Percentiles rank a stretch among this genome's conserved stretches.
These are phyloP conservation scores for Scelioninae gen. 2 DNA, from an alignment of 2,888 invertebrate species.

Conservation along the genomic window DNA sequence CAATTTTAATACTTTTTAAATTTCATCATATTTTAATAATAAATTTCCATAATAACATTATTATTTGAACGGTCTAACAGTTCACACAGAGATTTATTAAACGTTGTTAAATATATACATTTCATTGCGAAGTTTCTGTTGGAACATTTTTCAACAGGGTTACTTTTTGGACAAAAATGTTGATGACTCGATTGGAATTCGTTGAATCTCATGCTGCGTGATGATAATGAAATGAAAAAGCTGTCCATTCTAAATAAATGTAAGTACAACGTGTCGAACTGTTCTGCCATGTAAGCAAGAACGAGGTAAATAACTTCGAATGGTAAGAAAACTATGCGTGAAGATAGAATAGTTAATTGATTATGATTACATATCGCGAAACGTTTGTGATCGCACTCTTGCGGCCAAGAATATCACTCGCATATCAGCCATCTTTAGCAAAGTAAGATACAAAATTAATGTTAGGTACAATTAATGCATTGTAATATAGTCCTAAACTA, in stretches of 20 bases:
- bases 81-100: too few relatives aligned
- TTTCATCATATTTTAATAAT: too few relatives aligned
- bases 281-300: slow-evolving; percentile 41
- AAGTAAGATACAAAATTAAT: slow-evolving; percentile 46
- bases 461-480: slow-evolving; percentile 37
- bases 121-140: too few relatives aligned
- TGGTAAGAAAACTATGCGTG: slow-evolving; percentile 28
- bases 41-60: too few relatives aligned
- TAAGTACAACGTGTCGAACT: slow-evolving; percentile 51
- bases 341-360: slow-evolving; percentile 42
- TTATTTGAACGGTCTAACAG: too few relatives aligned
- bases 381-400: slow-evolving; percentile 68
- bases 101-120: too few relatives aligned
- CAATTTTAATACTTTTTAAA: too few relatives aligned
- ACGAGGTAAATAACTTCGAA: slow-evolving; percentile 37
- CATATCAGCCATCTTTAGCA: slow-evolving; percentile 69
- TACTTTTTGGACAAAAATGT: too few relatives aligned
- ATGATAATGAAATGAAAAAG: slow-evolving; percentile 39
- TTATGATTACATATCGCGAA: slow-evolving; percentile 62
- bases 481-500: slow-evolving; percentile 34
- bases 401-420: slow-evolving; percentile 72
- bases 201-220: background rate
- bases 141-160: too few relatives aligned
- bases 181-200: too few relatives aligned
- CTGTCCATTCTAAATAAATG: slow-evolving; percentile 54